These are phyloP conservation scores for Spodoptera picta DNA, from an alignment of 2,888 invertebrate species.

Conservation along the genomic window DNA sequence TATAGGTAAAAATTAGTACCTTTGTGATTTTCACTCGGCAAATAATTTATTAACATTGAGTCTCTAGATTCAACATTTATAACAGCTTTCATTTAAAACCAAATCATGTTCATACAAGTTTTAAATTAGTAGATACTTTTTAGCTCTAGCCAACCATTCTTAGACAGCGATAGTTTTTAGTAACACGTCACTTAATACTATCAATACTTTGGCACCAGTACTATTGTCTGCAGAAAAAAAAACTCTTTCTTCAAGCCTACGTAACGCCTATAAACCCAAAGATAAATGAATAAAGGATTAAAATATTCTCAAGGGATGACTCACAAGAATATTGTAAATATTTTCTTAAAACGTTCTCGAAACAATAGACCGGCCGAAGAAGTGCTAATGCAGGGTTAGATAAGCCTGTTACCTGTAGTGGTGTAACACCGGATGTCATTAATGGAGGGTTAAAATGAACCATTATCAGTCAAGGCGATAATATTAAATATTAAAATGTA, in stretches of 20 bases:
- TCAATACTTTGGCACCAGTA: constrained; percentile 8
- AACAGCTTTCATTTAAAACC: too few species aligned
- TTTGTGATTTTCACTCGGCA: too few species aligned
- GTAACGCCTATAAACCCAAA: constrained; percentile 60
- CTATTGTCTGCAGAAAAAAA: not conserved
- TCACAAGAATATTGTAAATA: constrained; percentile 62
- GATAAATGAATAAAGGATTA: constrained; percentile 55
- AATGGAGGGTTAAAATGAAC: constrained; percentile 64
- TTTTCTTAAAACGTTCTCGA: constrained; percentile 61
- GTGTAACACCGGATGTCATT: constrained; percentile 67
- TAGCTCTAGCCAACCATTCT: not conserved
- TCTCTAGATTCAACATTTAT: too few species aligned
- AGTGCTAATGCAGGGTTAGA: constrained; percentile 71
- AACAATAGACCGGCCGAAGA: constrained; percentile 63
- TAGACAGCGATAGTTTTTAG: constrained; percentile 13
- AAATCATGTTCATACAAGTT: not conserved
- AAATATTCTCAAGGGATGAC: constrained; percentile 60
- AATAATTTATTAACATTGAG: too few species aligned
- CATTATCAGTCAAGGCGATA: constrained; percentile 40
- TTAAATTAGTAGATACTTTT: not conserved
- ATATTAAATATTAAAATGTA: constrained; percentile 37
- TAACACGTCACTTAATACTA: not conserved
- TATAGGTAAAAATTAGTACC: too few species aligned
- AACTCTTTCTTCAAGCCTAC: constrained; percentile 29
- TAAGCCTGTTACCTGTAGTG: constrained; percentile 69